Conservation (phyloP, 2,797 vertebrate genomes). For the Phrynocephalus forsythii region DNA sequence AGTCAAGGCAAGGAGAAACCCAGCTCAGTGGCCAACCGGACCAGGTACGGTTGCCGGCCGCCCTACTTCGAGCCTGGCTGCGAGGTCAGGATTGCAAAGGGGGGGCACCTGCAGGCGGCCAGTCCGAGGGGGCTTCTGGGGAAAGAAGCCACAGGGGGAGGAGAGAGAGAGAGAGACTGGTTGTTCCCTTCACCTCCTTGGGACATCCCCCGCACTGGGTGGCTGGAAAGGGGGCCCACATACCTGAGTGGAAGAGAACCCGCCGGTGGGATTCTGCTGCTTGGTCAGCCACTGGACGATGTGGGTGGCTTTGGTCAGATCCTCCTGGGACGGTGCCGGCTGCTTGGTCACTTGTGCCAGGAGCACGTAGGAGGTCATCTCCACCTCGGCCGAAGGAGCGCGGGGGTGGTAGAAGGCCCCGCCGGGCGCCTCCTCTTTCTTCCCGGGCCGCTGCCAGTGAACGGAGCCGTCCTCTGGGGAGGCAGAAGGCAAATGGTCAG, state of each 20-base stretch:
- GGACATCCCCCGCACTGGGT: too few species aligned
- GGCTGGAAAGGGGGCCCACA: neutral
- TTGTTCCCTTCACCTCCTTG: too few species aligned
- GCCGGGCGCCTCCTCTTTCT: slow-evolving; percentile 12
- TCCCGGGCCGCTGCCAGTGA: slow-evolving; percentile 75
- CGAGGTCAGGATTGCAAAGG: too few species aligned
- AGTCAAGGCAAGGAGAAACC: too few species aligned
- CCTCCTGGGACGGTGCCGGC: slow-evolving; percentile 31
- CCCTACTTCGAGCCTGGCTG: too few species aligned
- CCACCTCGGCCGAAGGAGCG: slow-evolving; percentile 77
- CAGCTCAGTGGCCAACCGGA: too few species aligned
- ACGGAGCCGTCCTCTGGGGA: slow-evolving; percentile 59
- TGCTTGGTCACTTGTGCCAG: slow-evolving; percentile 58
- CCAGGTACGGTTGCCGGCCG: too few species aligned
- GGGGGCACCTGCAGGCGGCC: too few species aligned
- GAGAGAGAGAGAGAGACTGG: too few species aligned
- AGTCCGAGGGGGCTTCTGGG: too few species aligned
- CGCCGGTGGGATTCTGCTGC: slow-evolving; percentile 74
- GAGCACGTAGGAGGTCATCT: slow-evolving; percentile 71
- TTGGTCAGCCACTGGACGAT: slow-evolving; percentile 73
- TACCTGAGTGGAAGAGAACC: slow-evolving; percentile 71
- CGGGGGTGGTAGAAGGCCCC: neutral
- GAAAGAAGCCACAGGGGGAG: too few species aligned
- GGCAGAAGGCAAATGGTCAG: neutral
- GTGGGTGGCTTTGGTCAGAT: neutral